phyloP scores from a whole-genome alignment of 2,888 invertebrate species.

The Andricus curvator region DNA sequence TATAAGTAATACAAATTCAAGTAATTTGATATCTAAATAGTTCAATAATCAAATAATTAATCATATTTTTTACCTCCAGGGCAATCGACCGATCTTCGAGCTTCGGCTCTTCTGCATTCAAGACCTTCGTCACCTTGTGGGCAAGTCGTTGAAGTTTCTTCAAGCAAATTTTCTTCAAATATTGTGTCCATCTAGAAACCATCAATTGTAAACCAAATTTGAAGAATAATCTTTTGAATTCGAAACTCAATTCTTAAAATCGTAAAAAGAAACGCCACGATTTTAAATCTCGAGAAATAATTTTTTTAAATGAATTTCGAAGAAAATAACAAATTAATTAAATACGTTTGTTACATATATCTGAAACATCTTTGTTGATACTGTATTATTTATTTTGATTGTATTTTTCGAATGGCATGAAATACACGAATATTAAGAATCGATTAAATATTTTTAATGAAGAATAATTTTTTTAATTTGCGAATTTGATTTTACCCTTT shows the following conservation, averaged over 20 bases:
- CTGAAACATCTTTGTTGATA: too few relatives aligned
- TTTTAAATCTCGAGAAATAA: background rate
- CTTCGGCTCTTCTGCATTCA: slow-evolving; percentile 76
- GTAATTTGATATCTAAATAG: background rate
- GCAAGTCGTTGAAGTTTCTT: slow-evolving; percentile 69
- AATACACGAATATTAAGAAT: background rate
- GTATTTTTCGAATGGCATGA: background rate
- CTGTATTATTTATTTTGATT: background rate
- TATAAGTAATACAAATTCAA: background rate
- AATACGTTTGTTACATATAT: background rate
- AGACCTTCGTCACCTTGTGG: slow-evolving; percentile 76
- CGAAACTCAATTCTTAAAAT: background rate
- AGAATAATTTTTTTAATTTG: background rate
- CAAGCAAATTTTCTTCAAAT: slow-evolving; percentile 71
- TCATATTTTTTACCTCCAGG: slow-evolving; percentile 70
- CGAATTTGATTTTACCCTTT: slow-evolving; percentile 65
- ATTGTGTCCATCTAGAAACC: slow-evolving; percentile 69
- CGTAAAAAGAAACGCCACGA: background rate
- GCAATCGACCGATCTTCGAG: slow-evolving; percentile 76
- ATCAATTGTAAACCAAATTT: slow-evolving; percentile 2
- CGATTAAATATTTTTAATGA: background rate
- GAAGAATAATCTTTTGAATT: background rate
- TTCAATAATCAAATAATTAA: background rate
- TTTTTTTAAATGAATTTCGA: background rate
- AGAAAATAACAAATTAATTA: background rate